These are phyloP conservation scores for Gallinago media DNA, from an alignment of 2,113 vertebrate genomes.

Conservation along the genomic window DNA sequence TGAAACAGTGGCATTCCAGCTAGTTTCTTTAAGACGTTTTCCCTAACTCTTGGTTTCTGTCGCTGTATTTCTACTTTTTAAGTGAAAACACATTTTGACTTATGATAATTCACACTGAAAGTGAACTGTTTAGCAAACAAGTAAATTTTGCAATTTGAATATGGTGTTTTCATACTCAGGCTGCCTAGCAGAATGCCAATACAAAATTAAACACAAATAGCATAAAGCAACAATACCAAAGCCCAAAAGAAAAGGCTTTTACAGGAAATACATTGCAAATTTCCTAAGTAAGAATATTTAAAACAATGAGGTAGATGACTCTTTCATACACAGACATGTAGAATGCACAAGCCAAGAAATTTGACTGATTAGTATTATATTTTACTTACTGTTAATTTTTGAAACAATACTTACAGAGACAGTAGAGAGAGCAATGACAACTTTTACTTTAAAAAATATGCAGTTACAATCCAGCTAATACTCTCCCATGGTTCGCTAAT, in stretches of 20 bases:
- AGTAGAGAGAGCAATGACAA: neutral
- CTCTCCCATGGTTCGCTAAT: neutral
- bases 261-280: neutral
- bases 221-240: neutral
- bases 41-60: conserved; percentile 19
- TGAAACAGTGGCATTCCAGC: conserved; percentile 44
- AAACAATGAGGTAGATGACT: neutral
- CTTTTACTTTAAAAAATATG: neutral
- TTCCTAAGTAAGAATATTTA: neutral
- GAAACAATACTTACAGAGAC: neutral
- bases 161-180: neutral
- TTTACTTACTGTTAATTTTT: neutral
- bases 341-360: neutral
- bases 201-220: neutral
- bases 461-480: neutral
- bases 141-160: neutral
- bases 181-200: neutral
- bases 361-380: neutral
- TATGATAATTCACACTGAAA: neutral
- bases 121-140: conserved; percentile 3
- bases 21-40: conserved; percentile 37
- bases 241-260: neutral
- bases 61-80: conserved; percentile 35
- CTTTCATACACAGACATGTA: neutral
- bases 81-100: conserved; percentile 23